These are phyloP conservation scores for Aricia agestis DNA, from an alignment of 1,140 invertebrate genomes.

Conservation along the genomic window DNA sequence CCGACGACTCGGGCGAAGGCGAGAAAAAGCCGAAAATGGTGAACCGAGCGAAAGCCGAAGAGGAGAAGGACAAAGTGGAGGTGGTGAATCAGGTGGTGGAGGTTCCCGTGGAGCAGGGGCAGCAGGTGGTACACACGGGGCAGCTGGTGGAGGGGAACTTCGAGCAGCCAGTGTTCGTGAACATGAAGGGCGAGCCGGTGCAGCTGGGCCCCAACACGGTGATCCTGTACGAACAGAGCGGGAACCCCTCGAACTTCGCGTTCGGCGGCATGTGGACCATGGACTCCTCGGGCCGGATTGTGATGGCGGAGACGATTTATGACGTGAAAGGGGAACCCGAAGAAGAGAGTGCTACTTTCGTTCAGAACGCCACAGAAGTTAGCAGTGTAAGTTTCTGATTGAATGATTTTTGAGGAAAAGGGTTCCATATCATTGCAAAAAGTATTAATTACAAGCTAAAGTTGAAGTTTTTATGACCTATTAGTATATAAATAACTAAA, in stretches of 20 bases:
- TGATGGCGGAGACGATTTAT: slow-evolving; percentile 72
- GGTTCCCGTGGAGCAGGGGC: slow-evolving; percentile 62
- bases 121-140: slow-evolving; percentile 67
- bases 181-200: slow-evolving; percentile 69
- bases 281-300: slow-evolving; percentile 66
- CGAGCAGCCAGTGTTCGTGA: slow-evolving; percentile 69
- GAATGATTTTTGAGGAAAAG: no score
- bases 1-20: slow-evolving; percentile 53
- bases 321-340: slow-evolving; percentile 72
- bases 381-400: slow-evolving; percentile 47
- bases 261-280: slow-evolving; percentile 72
- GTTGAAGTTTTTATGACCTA: no score
- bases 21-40: slow-evolving; percentile 64
- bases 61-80: slow-evolving; percentile 61
- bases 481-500: no score
- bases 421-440: no score
- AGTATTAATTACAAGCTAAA: no score
- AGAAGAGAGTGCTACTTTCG: slow-evolving; percentile 56
- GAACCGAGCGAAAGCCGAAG: slow-evolving; percentile 54
- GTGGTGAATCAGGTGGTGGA: slow-evolving; percentile 66
- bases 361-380: slow-evolving; percentile 60
- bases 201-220: slow-evolving; percentile 70
- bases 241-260: slow-evolving; percentile 65
- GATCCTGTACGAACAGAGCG: slow-evolving; percentile 69
- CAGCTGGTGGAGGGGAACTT: slow-evolving; percentile 68